Conservation (phyloP, 2,113 vertebrate genomes). For the Clarias macrocephalus region DNA sequence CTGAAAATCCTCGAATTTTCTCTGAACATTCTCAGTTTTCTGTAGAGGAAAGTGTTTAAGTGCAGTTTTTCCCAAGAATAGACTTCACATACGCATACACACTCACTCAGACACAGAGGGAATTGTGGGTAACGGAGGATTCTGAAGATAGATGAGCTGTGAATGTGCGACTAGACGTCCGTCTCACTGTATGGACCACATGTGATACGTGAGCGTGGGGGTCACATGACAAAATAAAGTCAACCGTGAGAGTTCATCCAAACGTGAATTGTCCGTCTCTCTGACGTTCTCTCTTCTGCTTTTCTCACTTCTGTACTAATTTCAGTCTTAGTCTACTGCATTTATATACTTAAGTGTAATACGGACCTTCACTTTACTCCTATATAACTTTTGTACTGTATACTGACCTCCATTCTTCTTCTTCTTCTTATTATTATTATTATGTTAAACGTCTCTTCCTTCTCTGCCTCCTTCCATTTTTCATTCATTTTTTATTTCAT, state of each 20-base stretch:
- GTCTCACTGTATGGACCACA: neutral
- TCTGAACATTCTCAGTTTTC: neutral
- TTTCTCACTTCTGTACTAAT: neutral
- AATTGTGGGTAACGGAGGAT: constrained; percentile 44
- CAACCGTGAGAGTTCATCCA: neutral
- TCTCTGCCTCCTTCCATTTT: too few species aligned
- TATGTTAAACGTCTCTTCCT: too few species aligned
- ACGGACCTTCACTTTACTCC: too few species aligned
- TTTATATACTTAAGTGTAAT: neutral
- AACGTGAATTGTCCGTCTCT: neutral
- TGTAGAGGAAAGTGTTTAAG: neutral
- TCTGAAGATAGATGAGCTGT: constrained; percentile 52
- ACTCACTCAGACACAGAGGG: neutral
- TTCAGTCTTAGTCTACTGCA: neutral
- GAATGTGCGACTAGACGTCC: constrained; percentile 23
- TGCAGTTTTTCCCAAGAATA: too few species aligned
- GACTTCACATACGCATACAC: too few species aligned
- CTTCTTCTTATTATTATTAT: too few species aligned
- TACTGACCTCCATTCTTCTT: too few species aligned
- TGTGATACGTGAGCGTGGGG: neutral
- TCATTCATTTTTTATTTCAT: too few species aligned
- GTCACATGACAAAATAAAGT: neutral
- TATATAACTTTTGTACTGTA: too few species aligned
- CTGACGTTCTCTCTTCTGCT: neutral
- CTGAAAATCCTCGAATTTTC: neutral